These are phyloP conservation scores for Synergus laeviventris DNA, from an alignment of 2,888 invertebrate genomes.

Conservation along the genomic window DNA sequence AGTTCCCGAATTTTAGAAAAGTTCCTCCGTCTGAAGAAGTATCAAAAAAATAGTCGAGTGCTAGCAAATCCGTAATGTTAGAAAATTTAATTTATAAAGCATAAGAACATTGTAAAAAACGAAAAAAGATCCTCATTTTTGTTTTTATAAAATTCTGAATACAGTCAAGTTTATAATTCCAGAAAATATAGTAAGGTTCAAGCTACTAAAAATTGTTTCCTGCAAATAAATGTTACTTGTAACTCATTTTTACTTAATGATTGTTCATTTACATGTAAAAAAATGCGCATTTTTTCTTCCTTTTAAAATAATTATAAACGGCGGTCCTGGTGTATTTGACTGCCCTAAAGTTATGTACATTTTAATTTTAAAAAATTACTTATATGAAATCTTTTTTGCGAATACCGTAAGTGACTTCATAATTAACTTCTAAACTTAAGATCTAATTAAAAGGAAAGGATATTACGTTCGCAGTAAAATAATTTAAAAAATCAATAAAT, in stretches of 20 bases:
- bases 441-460: neutral
- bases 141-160: neutral
- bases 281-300: too few relatives aligned
- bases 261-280: neutral
- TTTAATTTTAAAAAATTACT: too few relatives aligned
- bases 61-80: slow-evolving; percentile 47
- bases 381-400: too few relatives aligned
- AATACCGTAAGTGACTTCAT: too few relatives aligned
- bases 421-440: neutral
- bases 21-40: slow-evolving; percentile 81
- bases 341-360: too few relatives aligned
- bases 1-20: slow-evolving; percentile 93
- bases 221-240: neutral
- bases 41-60: slow-evolving; percentile 63
- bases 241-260: neutral
- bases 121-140: neutral
- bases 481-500: neutral
- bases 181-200: neutral
- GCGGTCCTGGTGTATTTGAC: too few relatives aligned
- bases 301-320: too few relatives aligned
- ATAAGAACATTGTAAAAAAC: neutral
- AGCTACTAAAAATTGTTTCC: neutral
- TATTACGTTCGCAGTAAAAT: neutral
- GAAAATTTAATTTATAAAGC: slow-evolving; percentile 31
- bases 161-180: neutral